Evolutionary conservation across 2,888 invertebrate genomes (phyloP), one percentile per base, ranked within the genome.

Genomic region (Sarcophaga rosellei): DNA sequence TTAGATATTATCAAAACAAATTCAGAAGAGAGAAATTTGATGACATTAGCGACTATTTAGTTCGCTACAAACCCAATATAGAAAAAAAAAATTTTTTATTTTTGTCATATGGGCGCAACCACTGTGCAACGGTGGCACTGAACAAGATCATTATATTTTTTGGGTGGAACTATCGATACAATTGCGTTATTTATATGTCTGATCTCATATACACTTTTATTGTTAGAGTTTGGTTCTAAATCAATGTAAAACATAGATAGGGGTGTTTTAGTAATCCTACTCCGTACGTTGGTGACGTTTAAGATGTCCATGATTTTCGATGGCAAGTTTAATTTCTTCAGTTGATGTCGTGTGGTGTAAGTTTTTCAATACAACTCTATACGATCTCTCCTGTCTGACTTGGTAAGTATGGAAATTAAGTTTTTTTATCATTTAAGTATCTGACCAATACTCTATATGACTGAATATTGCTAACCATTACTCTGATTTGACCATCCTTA

Each of bases 341-440:
- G 61, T 53, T 3, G 69, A 65, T n/a, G 80, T 77, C 53, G 81
- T 47, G 21, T 62, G 72, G 20, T 81, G 85, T n/a, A 85, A 44
- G 44, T 77, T 85, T 77, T 85, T 76, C 11, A 77, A 59, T 17
- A 85, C 81, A 15, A 77, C 73, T 62, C 84, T 76, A 72, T 77
- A 81, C 17, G 84, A 72, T 68, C 76, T 77, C n/a, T 81, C 77
- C 59, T 81, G 73, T 68, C 77, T 77, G n/a, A 68, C 15, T 61
- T 83, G 68, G 17, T 83, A 78, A 20, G 77, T 83, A 61, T 74
- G 81, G 69, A 75, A 81, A 8, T 44, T 47, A 35, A 75, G 47
- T 15, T 74, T 81, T n/a, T 75, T 74, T n/a, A 21, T 23, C 25
- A 25, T 70, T 79, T 23, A 79, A 53, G 35, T 62, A 53, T 17